These are phyloP conservation scores for Leptinotarsa undecemlineata DNA, from an alignment of 1,140 invertebrate species.

Conservation along the genomic window DNA sequence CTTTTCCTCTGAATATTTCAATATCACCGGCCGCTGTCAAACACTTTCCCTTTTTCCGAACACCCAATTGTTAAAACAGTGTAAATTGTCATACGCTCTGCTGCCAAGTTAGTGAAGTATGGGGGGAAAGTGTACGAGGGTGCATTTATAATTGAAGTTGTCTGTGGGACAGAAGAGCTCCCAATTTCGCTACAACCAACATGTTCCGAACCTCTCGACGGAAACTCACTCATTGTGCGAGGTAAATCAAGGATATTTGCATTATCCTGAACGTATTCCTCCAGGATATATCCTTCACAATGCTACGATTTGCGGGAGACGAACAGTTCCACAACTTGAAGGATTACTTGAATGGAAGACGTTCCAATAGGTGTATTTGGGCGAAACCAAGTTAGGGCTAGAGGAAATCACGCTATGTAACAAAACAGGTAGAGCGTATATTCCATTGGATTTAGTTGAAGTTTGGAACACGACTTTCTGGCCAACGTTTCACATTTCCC, in stretches of 20 bases:
- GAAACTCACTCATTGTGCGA: conserved; percentile 37
- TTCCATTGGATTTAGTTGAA: neutral
- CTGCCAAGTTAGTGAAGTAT: neutral
- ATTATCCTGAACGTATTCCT: conserved; percentile 26
- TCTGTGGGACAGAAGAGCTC: conserved; percentile 41
- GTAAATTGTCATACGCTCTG: conserved; percentile 20
- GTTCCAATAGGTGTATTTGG: neutral
- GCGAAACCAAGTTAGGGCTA: conserved; percentile 1
- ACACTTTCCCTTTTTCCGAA: conserved; percentile 17
- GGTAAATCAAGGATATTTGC: conserved; percentile 44
- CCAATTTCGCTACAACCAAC: conserved; percentile 39
- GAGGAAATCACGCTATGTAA: neutral
- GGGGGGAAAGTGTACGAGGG: conserved; percentile 18
- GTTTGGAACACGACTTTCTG: neutral
- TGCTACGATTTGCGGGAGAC: conserved; percentile 22
- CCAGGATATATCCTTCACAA: conserved; percentile 22
- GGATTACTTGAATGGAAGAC: neutral
- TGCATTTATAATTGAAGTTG: conserved; percentile 43
- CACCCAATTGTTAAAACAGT: conserved; percentile 18
- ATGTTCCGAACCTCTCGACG: conserved; percentile 32
- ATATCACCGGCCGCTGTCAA: neutral
- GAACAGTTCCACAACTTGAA: conserved; percentile 18
- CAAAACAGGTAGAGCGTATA: neutral
- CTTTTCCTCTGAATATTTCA: conserved; percentile 13
- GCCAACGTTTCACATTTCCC: too few relatives aligned